phyloP scores from a whole-genome alignment of 2,797 vertebrate species.

The Xyrichtys novacula region DNA sequence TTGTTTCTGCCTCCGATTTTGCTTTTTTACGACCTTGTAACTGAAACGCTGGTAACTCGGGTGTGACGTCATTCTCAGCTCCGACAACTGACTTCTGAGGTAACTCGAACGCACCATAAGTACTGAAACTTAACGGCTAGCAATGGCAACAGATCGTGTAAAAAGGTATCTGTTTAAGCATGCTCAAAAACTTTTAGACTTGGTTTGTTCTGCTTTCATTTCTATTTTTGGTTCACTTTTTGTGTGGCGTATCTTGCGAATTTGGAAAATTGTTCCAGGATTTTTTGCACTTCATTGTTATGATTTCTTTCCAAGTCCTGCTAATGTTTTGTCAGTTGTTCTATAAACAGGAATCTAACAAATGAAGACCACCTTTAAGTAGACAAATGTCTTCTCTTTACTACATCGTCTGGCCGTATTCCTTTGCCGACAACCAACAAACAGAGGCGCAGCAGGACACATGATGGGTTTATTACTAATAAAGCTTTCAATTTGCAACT shows the following conservation, averaged over 20 bases:
- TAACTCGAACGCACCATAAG: too few species aligned
- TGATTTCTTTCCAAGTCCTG: neutral
- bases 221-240: too few species aligned
- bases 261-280: neutral
- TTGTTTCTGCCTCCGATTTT: too few species aligned
- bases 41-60: too few species aligned
- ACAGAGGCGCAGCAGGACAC: neutral
- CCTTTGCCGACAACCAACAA: slow-evolving; percentile 7
- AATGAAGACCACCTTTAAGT: slow-evolving; percentile 3
- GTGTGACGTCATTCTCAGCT: too few species aligned
- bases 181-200: neutral
- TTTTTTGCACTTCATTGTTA: neutral
- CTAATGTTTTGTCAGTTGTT: too few species aligned
- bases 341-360: neutral
- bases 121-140: too few species aligned
- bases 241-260: neutral
- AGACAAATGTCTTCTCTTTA: neutral
- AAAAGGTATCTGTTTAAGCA: neutral
- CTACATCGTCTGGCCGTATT: slow-evolving; percentile 9
- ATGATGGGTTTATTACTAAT: slow-evolving; percentile 19
- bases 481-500: slow-evolving; percentile 18
- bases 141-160: neutral
- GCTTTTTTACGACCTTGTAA: too few species aligned
- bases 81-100: too few species aligned
- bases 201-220: too few species aligned